These are phyloP conservation scores for Marasmarcha lunaedactyla DNA, from an alignment of 2,888 invertebrate species.

Conservation along the genomic window DNA sequence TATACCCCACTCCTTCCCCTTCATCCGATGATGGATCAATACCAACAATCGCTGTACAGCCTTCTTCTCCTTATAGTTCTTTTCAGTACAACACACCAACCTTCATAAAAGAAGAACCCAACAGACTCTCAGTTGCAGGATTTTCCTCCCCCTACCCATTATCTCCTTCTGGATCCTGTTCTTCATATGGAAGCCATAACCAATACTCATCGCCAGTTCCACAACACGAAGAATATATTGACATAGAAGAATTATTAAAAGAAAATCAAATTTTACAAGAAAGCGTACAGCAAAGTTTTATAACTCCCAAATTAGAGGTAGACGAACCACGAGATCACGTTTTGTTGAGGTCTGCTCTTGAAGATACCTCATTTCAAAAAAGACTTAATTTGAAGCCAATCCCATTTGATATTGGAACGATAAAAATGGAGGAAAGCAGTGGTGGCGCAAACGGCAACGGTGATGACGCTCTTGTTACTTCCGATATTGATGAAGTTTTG, in stretches of 20 bases:
- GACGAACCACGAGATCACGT: slow-evolving; percentile 77
- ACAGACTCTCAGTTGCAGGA: slow-evolving; percentile 59
- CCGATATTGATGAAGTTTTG: slow-evolving; percentile 85
- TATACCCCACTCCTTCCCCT: slow-evolving; percentile 58
- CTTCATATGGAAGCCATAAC: slow-evolving; percentile 69
- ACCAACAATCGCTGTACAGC: slow-evolving; percentile 69
- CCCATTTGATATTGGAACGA: slow-evolving; percentile 73
- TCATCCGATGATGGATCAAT: slow-evolving; percentile 68
- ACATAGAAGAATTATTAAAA: slow-evolving; percentile 71
- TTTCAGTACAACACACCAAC: slow-evolving; percentile 42
- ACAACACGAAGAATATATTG: slow-evolving; percentile 73
- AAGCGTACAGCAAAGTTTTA: slow-evolving; percentile 43
- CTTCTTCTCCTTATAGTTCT: slow-evolving; percentile 66
- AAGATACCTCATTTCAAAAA: slow-evolving; percentile 88
- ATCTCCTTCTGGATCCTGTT: slow-evolving; percentile 70
- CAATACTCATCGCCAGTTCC: slow-evolving; percentile 65
- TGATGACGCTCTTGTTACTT: slow-evolving; percentile 72
- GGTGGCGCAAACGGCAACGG: slow-evolving; percentile 55
- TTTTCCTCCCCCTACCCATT: slow-evolving; percentile 65
- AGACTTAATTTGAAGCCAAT: slow-evolving; percentile 85
- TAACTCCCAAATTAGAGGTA: slow-evolving; percentile 69
- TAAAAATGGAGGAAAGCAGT: slow-evolving; percentile 78
- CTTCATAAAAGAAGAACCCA: slow-evolving; percentile 66
- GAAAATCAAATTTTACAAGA: slow-evolving; percentile 68
- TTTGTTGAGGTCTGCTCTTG: slow-evolving; percentile 81